phyloP scores from a whole-genome alignment of 2,113 vertebrate genomes.

The Peromyscus californicus region DNA sequence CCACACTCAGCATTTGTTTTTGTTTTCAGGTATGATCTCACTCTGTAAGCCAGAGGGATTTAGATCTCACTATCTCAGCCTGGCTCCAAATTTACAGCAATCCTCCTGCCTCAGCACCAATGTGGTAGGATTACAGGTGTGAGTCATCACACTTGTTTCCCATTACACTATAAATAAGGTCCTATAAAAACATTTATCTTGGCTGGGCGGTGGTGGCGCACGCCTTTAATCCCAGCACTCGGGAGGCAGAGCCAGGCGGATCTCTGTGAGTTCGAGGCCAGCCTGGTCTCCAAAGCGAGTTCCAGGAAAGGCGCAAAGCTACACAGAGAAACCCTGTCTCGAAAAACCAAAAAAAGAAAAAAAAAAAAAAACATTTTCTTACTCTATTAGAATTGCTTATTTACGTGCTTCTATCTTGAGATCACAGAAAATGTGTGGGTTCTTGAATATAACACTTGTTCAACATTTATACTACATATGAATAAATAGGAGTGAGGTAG shows the following conservation, averaged over 20 bases:
- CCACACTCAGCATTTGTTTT: not conserved
- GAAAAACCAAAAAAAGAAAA: too few species aligned
- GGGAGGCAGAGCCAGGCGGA: too few species aligned
- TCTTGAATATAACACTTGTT: not conserved
- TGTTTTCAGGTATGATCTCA: not conserved
- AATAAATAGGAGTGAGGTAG: not conserved
- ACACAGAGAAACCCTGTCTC: too few species aligned
- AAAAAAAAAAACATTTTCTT: too few species aligned
- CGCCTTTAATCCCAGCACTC: too few species aligned
- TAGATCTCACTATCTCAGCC: not conserved
- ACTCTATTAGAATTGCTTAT: slow-evolving; percentile 3
- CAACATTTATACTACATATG: not conserved
- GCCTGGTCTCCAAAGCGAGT: too few species aligned
- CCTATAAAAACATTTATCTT: not conserved
- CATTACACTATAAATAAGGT: not conserved
- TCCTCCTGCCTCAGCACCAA: not conserved
- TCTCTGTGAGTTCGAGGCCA: too few species aligned
- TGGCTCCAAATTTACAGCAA: not conserved
- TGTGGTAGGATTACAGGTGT: not conserved
- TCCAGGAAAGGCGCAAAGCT: too few species aligned
- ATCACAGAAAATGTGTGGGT: not conserved
- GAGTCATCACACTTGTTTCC: not conserved
- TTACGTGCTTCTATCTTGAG: not conserved
- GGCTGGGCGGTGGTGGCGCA: too few species aligned
- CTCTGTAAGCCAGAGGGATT: not conserved